Evolutionary conservation across 2,113 vertebrate genomes (phyloP), one percentile per base, ranked within the genome.

Genomic region (Rhagologus leucostigma): DNA sequence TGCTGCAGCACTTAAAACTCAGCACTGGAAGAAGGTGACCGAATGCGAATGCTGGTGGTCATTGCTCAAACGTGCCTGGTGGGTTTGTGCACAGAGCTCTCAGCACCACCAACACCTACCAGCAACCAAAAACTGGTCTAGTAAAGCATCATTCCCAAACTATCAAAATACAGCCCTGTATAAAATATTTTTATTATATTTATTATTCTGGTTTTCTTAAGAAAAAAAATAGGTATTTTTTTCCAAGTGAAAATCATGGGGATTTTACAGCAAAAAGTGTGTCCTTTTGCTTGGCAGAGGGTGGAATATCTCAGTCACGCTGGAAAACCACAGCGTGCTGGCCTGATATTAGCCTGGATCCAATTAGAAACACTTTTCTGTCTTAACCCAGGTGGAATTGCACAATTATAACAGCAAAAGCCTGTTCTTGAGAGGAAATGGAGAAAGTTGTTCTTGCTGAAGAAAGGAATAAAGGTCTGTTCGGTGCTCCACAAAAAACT

Each of bases 311-410:
- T 42, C 76, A 80, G 80, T 78, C 93, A 96, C 0, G 1, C 92
- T 96, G 90, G 88, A 94, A 97, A 97, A 96, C 90, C 95, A 68
- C 92, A 9, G 71, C 0, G 1, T 80, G 56, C 83, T 93, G 93
- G 76, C 75, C 83, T 95, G 88, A 90, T 90, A 94, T 46, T 92
- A 96, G 83, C 86, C 92, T 96, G 96, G 85, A 88, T 94, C 83
- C 92, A 94, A 92, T 92, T 95, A 95, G 95, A 96, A 96, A 95
- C 83, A 92, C 90, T 93, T 42, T 89, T 96, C 93, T 90, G 62
- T 79, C 90, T 78, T 95, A 93, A 82, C 80, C 90, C 76, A 92
- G 90, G 96, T 95, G 93, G 80, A 95, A 89, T 93, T 92, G 92
- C 92, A 93, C 6, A 16, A 92, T 92, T 88, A 78, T 46, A 95